Evolutionary conservation across 2,113 vertebrate species (phyloP).

Genomic region (Colossoma macropomum): DNA sequence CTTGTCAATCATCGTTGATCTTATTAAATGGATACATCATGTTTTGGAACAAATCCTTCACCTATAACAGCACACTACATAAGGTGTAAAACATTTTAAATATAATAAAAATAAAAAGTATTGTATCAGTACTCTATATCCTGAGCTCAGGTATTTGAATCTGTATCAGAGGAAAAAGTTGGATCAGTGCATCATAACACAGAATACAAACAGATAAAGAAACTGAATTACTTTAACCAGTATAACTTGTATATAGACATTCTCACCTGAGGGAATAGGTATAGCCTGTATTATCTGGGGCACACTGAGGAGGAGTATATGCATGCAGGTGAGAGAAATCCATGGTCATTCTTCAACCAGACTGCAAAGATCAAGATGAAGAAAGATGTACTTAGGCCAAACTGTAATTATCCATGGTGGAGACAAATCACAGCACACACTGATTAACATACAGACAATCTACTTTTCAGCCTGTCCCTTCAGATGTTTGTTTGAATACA

Average conservation of each 20-base stretch:
- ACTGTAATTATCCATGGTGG: conserved; percentile 18
- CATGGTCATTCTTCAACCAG: conserved; percentile 90
- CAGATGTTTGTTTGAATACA: conserved; percentile 16
- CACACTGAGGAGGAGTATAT: conserved; percentile 93
- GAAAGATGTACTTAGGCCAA: conserved; percentile 64
- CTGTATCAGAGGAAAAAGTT: too few relatives aligned
- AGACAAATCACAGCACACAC: conserved; percentile 17
- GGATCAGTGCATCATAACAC: too few relatives aligned
- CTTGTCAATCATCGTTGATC: too few relatives aligned
- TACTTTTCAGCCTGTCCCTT: conserved; percentile 72
- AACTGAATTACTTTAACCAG: too few relatives aligned
- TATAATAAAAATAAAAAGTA: too few relatives aligned
- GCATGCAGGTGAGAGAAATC: conserved; percentile 96
- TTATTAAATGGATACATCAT: too few relatives aligned
- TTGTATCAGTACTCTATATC: too few relatives aligned
- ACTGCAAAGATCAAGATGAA: conserved; percentile 82
- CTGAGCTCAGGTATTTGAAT: too few relatives aligned
- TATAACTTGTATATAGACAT: background rate
- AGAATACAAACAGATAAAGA: too few relatives aligned
- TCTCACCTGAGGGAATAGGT: conserved; percentile 98
- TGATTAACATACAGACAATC: conserved; percentile 19
- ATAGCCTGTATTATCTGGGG: conserved; percentile 97
- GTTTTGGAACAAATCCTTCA: too few relatives aligned
- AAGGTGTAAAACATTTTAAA: too few relatives aligned
- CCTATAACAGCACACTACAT: too few relatives aligned